phyloP scores from a whole-genome alignment of 2,797 vertebrate genomes.

The Danio kyathit region DNA sequence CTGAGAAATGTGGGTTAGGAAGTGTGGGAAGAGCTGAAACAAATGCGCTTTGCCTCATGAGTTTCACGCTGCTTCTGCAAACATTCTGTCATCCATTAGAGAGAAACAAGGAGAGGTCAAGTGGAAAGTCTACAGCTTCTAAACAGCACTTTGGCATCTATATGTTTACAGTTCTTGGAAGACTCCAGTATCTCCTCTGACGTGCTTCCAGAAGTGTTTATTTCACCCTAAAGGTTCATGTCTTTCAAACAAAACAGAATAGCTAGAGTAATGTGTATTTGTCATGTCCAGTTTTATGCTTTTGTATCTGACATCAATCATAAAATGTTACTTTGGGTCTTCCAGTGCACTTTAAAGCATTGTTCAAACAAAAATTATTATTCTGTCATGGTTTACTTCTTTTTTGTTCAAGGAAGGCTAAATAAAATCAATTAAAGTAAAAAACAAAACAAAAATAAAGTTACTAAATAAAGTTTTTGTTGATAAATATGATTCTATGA shows the following conservation, averaged over 20 bases:
- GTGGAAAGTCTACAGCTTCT: slow-evolving; percentile 35
- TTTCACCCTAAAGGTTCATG: neutral
- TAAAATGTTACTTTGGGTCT: neutral
- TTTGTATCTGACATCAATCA: neutral
- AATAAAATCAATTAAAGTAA: too few relatives aligned
- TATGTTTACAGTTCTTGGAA: slow-evolving; percentile 46
- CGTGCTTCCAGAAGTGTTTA: slow-evolving; percentile 39
- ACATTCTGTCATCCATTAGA: slow-evolving; percentile 54
- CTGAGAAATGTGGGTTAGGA: slow-evolving; percentile 24
- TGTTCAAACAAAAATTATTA: neutral
- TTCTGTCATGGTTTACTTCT: neutral
- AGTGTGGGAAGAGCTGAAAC: slow-evolving; percentile 46
- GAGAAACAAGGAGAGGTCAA: slow-evolving; percentile 34
- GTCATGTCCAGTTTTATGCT: neutral
- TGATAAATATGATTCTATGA: too few relatives aligned
- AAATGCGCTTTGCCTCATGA: slow-evolving; percentile 50
- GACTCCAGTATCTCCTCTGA: slow-evolving; percentile 21
- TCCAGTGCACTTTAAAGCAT: neutral
- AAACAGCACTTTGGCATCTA: slow-evolving; percentile 41
- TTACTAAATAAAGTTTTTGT: too few relatives aligned
- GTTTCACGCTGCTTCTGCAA: slow-evolving; percentile 56
- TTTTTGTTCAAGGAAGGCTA: too few relatives aligned
- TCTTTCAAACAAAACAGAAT: slow-evolving; percentile 9
- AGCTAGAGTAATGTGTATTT: neutral
- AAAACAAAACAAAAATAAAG: too few relatives aligned